Evolutionary conservation across 2,113 vertebrate genomes (phyloP).

Genomic region (Oncorhynchus tshawytscha): DNA sequence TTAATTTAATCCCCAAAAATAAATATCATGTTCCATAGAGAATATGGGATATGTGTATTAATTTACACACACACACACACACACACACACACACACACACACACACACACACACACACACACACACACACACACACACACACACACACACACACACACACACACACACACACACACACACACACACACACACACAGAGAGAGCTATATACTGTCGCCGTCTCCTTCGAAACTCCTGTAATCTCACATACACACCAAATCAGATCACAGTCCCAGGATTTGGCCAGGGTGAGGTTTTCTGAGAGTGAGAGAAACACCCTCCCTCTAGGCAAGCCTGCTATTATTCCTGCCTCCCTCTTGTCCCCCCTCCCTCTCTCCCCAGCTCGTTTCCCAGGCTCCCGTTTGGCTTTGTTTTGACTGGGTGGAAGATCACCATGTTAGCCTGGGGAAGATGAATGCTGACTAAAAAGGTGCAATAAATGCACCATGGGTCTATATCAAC

Average conservation of each 20-base stretch:
- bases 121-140: not conserved
- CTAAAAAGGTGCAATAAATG: not conserved
- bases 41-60: too few relatives aligned
- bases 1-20: not conserved
- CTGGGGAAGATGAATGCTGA: not conserved
- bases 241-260: not conserved
- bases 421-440: not conserved
- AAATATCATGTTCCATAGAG: too few relatives aligned
- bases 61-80: not conserved
- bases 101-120: not conserved
- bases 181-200: not conserved
- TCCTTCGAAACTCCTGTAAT: not conserved
- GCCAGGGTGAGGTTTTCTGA: not conserved
- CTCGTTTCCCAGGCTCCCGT: not conserved
- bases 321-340: not conserved
- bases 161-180: not conserved
- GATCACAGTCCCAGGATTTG: not conserved
- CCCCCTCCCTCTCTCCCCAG: not conserved
- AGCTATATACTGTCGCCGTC: not conserved
- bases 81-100: too few relatives aligned
- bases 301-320: not conserved
- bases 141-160: not conserved
- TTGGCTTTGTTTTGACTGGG: not conserved
- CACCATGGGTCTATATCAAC: not conserved
- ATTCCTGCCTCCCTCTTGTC: not conserved